These are phyloP conservation scores for Argentina silus DNA, from an alignment of 2,797 vertebrate species.

Conservation along the genomic window DNA sequence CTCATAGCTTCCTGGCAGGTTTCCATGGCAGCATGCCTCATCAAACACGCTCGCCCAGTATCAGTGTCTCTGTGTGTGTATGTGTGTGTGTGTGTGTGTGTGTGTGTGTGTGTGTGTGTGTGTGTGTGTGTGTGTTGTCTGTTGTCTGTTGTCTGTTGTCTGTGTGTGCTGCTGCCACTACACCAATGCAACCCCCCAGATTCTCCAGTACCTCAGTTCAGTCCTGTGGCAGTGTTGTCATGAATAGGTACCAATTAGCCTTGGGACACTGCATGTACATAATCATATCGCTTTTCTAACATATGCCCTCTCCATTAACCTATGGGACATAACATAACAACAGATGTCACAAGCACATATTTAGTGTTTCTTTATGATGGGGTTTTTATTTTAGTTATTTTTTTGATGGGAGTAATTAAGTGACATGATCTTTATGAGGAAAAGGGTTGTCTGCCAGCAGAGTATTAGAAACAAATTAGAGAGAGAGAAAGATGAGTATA, in stretches of 20 bases:
- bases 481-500: neutral
- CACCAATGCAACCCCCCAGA: neutral
- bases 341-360: constrained; percentile 12
- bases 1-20: constrained; percentile 64
- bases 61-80: constrained; percentile 28
- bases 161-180: neutral
- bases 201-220: too few species aligned
- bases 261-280: too few species aligned
- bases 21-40: constrained; percentile 73
- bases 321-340: neutral
- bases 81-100: constrained; percentile 19
- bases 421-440: constrained; percentile 10
- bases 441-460: constrained; percentile 7
- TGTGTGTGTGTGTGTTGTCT: too few species aligned
- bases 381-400: too few species aligned
- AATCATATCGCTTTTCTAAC: neutral
- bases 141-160: too few species aligned
- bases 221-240: too few species aligned
- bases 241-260: too few species aligned
- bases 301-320: neutral
- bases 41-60: constrained; percentile 58
- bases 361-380: neutral
- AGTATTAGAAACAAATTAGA: constrained; percentile 3
- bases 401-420: constrained; percentile 4
- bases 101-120: neutral